Evolutionary conservation across 1,140 invertebrate species (phyloP), one percentile per base, ranked within the genome.

Genomic region (Zaprionus tsacasi): DNA sequence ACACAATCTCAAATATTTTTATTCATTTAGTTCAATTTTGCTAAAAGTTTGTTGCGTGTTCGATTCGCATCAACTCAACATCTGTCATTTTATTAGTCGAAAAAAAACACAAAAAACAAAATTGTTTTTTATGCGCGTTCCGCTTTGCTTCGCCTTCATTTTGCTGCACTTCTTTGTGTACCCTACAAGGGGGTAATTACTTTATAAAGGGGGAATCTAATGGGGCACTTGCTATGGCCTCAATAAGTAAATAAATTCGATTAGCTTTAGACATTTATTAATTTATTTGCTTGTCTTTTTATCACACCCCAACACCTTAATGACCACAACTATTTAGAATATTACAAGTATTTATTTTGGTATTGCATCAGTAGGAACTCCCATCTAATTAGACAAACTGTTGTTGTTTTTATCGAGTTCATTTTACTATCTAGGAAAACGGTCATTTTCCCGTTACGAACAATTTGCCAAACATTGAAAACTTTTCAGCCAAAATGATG

Each of bases 31-130:
- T 88, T 88, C 67, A 88, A 87, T 87, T 78, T 55, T 54, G 56
- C 83, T 88, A 87, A 87, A 80, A 88, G 83, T 88, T 78, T 87
- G 27, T 83, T 83, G 81, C 82, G 82, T 87, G 82, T 63, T 70
- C 48, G 66, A 74, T 74, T 78, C 77, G 76, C 73, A 87, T 87
- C 79, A 82, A 70, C 75, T 69, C 70, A 71, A 88, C 66, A 82
- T 77, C 76, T 78, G 73, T 64, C 83, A 74, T 80, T 78, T 82
- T 63, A 80, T 82, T 87, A 83, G 72, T 52, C 76, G 71, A 15
- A 45, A 88, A 88, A 87, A 74, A 86, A 68, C 82, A 86, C 8
- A 45, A 88, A 88, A 87, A 74, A 86, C 71, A 87, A 86, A 87
- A 82, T 82, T 66, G 74, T 88, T 80, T 71, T 71, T 82, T 82